Evolutionary conservation across 1,140 invertebrate genomes (phyloP), one percentile per base, ranked within the genome.

Genomic region (Aphis craccivora): DNA sequence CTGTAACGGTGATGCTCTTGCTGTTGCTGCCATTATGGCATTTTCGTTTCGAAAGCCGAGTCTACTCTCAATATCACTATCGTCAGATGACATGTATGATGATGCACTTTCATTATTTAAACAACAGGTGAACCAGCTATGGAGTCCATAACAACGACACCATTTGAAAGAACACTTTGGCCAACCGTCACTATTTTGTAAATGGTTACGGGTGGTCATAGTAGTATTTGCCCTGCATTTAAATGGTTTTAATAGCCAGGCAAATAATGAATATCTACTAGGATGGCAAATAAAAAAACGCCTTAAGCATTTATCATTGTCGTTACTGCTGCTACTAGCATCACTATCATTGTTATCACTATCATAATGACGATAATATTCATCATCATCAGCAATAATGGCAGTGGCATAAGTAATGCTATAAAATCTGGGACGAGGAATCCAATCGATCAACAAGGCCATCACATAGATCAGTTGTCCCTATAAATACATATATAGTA

Each of bases 361-460:
- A 53, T 90, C 89, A 67, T 90, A 90, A 23, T 90, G 89, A n/a
- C n/a, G 53, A 90, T 67, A 90, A 90, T 90, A 90, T 67, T 67
- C 89, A 25, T 90, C 53, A 67, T 90, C 89, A 8, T 90, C 89
- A 67, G 53, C 53, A 43, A 90, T 67, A 37, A 67, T 90, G 60
- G 89, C 53, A n/a, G 55, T 43, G 5, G 37, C 6, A 14, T 90
- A 90, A 43, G 37, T 37, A 60, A 37, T 43, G 20, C 89, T 90
- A 11, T 30, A 40, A 14, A 90, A 90, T 25, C 7, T 60, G 9
- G 89, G 89, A n/a, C 89, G 89, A 9, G 37, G 89, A n/a, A 90
- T 90, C 89, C 89, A 90, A 43, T 30, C 89, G 6, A 90, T 90
- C 23, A 90, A 90, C 25, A 90, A 67, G 11, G 55, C 89, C 89